Percentiles rank a stretch among this genome's conserved stretches.
Conservation (phyloP, 2,797 vertebrate species). For the Dipus sagitta region DNA sequence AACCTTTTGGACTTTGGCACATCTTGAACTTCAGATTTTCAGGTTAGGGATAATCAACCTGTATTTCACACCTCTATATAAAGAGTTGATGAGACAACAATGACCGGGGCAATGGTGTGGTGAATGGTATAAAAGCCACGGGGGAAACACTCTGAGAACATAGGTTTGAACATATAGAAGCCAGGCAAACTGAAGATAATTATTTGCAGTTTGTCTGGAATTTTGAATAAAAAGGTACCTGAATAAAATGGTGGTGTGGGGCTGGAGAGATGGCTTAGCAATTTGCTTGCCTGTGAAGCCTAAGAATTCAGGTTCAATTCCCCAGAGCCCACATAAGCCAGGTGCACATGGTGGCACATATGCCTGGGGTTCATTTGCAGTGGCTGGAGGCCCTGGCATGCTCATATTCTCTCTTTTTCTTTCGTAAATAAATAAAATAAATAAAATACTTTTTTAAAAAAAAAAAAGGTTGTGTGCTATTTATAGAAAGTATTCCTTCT, state of each 20-base stretch:
- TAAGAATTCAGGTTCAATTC: too few relatives aligned
- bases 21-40: neutral
- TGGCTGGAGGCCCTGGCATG: too few relatives aligned
- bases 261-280: too few relatives aligned
- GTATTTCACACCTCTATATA: neutral
- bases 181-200: neutral
- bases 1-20: neutral
- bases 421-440: too few relatives aligned
- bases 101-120: rapidly evolving
- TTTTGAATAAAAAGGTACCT: conserved; percentile 18
- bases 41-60: neutral
- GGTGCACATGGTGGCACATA: too few relatives aligned
- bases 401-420: too few relatives aligned
- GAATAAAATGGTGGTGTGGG: neutral
- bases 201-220: neutral
- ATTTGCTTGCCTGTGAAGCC: too few relatives aligned
- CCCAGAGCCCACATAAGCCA: too few relatives aligned
- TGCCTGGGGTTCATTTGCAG: too few relatives aligned
- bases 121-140: neutral
- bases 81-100: neutral
- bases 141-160: rapidly evolving
- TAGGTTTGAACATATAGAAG: neutral
- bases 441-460: neutral
- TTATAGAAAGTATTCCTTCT: neutral
- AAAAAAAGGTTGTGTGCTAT: neutral